phyloP scores from a whole-genome alignment of 23 tunicate species.

The Halocynthia aurantium region DNA sequence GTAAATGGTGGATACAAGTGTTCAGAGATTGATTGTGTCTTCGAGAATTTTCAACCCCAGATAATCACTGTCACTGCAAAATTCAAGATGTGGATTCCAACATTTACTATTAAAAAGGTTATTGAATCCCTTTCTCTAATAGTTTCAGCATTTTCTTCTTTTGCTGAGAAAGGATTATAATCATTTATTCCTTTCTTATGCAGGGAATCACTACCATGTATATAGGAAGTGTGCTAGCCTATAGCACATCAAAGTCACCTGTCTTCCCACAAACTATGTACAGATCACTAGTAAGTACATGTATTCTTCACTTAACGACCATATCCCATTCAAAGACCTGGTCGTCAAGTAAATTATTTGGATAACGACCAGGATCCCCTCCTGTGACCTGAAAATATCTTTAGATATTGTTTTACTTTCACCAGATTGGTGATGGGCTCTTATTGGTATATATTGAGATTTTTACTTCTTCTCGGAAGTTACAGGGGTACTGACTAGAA shows the following conservation, averaged over 20 bases:
- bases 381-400: no score
- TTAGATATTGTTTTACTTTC: no score
- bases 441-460: no score
- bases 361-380: no score
- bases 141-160: no score
- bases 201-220: not conserved
- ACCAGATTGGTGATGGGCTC: no score
- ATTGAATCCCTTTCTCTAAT: not conserved
- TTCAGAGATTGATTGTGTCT: not conserved
- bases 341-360: no score
- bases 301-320: no score
- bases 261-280: not conserved
- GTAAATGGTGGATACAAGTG: not conserved
- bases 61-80: not conserved
- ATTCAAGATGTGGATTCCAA: slow-evolving; percentile 24
- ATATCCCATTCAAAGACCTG: no score
- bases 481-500: no score
- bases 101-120: slow-evolving; percentile 11
- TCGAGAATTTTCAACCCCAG: not conserved
- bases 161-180: not conserved
- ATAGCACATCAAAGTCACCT: not conserved
- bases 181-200: not conserved
- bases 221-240: not conserved
- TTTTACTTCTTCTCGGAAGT: no score
- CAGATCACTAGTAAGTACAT: not conserved